A percentile compares a stretch with the other conserved stretches of the same genome.
Conservation (phyloP, 1,140 invertebrate genomes). For the Ephestia elutella region DNA sequence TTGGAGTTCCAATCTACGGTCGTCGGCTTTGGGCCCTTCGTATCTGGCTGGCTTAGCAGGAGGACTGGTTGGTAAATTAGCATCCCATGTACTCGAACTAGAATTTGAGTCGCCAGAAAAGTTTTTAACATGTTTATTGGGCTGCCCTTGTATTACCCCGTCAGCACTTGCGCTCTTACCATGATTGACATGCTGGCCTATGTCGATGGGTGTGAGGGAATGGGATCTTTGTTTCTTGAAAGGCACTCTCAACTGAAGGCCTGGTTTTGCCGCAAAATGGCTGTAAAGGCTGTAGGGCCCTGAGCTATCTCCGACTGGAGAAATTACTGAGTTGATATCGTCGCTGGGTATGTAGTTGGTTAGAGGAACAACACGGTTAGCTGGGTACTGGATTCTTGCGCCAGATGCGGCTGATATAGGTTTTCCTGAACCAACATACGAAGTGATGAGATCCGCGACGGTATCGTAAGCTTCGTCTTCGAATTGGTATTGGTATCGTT, state of each 20-base stretch:
- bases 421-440: slow-evolving; percentile 91
- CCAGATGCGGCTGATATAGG: slow-evolving; percentile 91
- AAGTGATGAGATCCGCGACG: slow-evolving; percentile 94
- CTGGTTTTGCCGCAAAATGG: slow-evolving; percentile 71
- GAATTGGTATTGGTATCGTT: slow-evolving; percentile 93
- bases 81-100: slow-evolving; percentile 58
- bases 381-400: slow-evolving; percentile 87
- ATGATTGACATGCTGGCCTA: slow-evolving; percentile 57
- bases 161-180: slow-evolving; percentile 78
- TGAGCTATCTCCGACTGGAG: slow-evolving; percentile 43
- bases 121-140: slow-evolving; percentile 49
- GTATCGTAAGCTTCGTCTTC: slow-evolving; percentile 95
- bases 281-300: slow-evolving; percentile 69
- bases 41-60: slow-evolving; percentile 68
- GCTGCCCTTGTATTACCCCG: slow-evolving; percentile 75
- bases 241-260: slow-evolving; percentile 77
- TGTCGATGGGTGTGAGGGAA: slow-evolving; percentile 77
- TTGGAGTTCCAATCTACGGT: slow-evolving; percentile 69
- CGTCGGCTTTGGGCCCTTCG: slow-evolving; percentile 59
- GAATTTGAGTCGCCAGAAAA: slow-evolving; percentile 51
- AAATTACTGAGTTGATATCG: slow-evolving; percentile 37
- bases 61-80: slow-evolving; percentile 58
- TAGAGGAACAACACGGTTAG: slow-evolving; percentile 76
- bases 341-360: slow-evolving; percentile 55
- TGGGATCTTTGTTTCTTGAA: slow-evolving; percentile 81